Conservation (phyloP, 2,797 vertebrate genomes). For the Pipistrellus pipistrellus region DNA sequence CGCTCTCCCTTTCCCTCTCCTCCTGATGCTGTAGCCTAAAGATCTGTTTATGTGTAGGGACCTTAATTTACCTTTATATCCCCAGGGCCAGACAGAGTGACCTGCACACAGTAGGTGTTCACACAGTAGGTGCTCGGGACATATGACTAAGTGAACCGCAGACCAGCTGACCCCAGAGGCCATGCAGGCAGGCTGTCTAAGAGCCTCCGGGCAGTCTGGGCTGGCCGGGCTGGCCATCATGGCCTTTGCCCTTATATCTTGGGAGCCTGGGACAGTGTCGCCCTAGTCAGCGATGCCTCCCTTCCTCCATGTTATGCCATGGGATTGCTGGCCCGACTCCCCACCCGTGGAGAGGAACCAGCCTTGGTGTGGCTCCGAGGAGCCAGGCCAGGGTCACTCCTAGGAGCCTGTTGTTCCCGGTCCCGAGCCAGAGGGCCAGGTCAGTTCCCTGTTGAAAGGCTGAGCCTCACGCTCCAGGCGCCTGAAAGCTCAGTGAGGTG, state of each 20-base stretch:
- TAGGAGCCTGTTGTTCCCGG: not conserved
- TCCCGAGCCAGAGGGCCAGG: not conserved
- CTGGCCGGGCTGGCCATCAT: accelerated
- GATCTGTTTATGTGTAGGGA: not conserved
- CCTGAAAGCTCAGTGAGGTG: not conserved
- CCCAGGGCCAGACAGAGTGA: not conserved
- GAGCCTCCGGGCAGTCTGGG: not conserved
- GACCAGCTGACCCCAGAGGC: not conserved
- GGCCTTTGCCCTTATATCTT: not conserved
- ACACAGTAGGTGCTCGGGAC: not conserved
- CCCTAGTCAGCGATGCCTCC: not conserved
- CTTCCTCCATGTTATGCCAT: accelerated
- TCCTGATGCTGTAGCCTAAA: not conserved
- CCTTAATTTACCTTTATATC: not conserved
- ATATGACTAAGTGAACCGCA: not conserved
- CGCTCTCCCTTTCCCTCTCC: not conserved
- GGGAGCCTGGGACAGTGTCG: not conserved
- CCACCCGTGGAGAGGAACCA: not conserved
- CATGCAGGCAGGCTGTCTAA: not conserved
- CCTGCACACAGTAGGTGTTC: not conserved
- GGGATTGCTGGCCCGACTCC: not conserved
- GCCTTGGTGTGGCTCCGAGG: not conserved
- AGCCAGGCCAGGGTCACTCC: not conserved
- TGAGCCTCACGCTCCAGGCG: not conserved
- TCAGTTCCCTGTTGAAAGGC: not conserved